Evolutionary conservation across 2,888 invertebrate species (phyloP).

Genomic region (Villa cingulata): DNA sequence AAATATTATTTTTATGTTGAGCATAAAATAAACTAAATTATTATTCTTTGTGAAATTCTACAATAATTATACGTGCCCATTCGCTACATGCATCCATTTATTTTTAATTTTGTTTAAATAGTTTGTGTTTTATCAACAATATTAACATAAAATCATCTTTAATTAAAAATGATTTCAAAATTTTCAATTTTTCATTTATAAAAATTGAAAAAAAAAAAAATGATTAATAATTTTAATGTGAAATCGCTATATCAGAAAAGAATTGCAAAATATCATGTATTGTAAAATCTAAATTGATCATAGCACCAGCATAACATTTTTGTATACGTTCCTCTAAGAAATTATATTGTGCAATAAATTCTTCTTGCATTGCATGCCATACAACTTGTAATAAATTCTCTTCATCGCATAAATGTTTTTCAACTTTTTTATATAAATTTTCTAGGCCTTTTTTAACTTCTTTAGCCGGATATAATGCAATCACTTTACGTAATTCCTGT

Average conservation of each 20-base stretch:
- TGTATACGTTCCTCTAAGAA: constrained; percentile 84
- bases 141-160: no score
- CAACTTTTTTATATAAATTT: constrained; percentile 86
- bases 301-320: constrained; percentile 91
- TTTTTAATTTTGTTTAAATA: no score
- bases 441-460: constrained; percentile 89
- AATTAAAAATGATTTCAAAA: no score
- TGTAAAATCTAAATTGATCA: constrained; percentile 85
- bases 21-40: no score
- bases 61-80: no score
- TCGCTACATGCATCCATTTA: no score
- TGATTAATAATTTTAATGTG: constrained; percentile 65
- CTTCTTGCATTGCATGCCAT: constrained; percentile 99
- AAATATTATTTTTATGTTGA: no score
- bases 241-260: constrained; percentile 95
- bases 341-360: constrained; percentile 93
- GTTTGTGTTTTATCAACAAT: no score
- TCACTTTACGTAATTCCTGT: constrained; percentile 88
- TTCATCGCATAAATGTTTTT: constrained; percentile 93
- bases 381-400: constrained; percentile 89
- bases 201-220: no score
- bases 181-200: no score
- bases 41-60: no score
- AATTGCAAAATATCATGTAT: constrained; percentile 91
- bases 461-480: constrained; percentile 83